phyloP scores from a whole-genome alignment of 2,113 vertebrate species.

The Indicator indicator region DNA sequence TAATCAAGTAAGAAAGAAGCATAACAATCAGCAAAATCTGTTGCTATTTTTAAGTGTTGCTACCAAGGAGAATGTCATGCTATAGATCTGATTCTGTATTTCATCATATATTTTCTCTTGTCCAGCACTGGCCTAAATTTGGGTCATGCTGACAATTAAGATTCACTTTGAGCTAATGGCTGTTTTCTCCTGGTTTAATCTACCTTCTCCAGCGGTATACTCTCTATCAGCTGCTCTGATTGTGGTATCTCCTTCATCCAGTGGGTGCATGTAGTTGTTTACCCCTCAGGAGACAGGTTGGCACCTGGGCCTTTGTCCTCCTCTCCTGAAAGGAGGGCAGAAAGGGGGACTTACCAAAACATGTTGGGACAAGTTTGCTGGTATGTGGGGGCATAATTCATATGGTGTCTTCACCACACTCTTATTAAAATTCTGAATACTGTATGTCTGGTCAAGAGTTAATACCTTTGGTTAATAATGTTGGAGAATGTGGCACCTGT shows the following conservation, averaged over 20 bases:
- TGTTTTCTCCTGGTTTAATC: neutral
- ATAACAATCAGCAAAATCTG: neutral
- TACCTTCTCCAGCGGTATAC: neutral
- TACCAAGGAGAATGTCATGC: neutral
- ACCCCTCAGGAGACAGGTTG: too few species aligned
- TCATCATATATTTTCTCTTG: neutral
- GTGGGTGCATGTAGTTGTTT: too few species aligned
- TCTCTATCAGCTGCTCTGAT: neutral
- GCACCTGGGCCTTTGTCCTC: too few species aligned
- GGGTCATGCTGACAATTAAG: neutral
- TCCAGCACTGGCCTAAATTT: neutral
- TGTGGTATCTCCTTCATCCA: neutral
- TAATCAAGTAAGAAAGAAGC: slow-evolving; percentile 33
- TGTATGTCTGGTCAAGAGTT: neutral
- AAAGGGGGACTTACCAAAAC: too few species aligned
- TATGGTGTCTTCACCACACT: too few species aligned
- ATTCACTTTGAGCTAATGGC: neutral
- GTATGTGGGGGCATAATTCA: too few species aligned
- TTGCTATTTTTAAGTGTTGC: slow-evolving; percentile 8
- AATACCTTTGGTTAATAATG: neutral
- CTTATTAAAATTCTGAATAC: neutral
- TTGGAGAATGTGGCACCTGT: neutral
- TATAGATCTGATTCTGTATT: neutral
- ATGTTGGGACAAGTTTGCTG: too few species aligned
- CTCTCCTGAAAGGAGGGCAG: too few species aligned